Conservation (phyloP, 2,888 invertebrate species). For the Callyntrura sp. region DNA sequence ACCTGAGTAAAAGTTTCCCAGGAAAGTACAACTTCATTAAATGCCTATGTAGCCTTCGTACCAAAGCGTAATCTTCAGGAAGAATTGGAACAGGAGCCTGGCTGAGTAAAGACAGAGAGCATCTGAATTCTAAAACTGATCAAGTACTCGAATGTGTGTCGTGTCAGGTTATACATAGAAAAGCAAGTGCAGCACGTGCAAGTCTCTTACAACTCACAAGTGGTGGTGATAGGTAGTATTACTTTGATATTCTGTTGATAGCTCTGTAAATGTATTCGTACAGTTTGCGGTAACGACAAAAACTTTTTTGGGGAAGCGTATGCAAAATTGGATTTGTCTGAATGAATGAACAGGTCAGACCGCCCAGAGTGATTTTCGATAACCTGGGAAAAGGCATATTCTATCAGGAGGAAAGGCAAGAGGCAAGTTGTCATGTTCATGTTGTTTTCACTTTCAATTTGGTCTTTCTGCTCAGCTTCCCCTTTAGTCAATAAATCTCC, state of each 20-base stretch:
- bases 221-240: not conserved
- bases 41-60: not conserved
- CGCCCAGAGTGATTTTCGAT: slow-evolving; percentile 80
- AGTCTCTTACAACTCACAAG: not conserved
- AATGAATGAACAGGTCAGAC: slow-evolving; percentile 76
- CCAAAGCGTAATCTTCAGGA: not conserved
- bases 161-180: too few species aligned
- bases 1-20: not conserved
- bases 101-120: not conserved
- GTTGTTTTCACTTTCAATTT: slow-evolving; percentile 69
- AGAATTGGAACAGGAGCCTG: not conserved
- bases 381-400: slow-evolving; percentile 69
- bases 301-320: slow-evolving; percentile 11
- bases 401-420: not conserved
- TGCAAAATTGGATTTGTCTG: slow-evolving; percentile 80
- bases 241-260: slow-evolving; percentile 21
- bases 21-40: not conserved
- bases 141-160: too few species aligned
- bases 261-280: slow-evolving; percentile 34
- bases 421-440: slow-evolving; percentile 47
- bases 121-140: not conserved
- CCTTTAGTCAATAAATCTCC: not conserved
- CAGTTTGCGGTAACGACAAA: slow-evolving; percentile 36
- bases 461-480: slow-evolving; percentile 43
- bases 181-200: too few species aligned